Evolutionary conservation across 1,140 invertebrate species (phyloP), one percentile per base, ranked within the genome.

Genomic region (Leptonema lineaticorne): DNA sequence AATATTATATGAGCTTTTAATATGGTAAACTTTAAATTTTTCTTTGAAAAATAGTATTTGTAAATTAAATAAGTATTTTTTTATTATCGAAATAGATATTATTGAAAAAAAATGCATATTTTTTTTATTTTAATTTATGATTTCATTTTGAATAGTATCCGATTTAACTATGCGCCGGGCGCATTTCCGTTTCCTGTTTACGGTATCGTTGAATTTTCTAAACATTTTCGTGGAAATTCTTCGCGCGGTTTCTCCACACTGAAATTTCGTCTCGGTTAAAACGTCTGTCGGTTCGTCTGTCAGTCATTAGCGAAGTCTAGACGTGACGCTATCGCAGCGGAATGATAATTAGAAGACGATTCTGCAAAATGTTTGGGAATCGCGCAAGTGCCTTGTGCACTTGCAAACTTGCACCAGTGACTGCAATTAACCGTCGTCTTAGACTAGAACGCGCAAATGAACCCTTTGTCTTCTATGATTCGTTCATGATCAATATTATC

Each of bases 321-420:
- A 53, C 50, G 50, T 53, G 50, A 53, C 50, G 22, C 50, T 20
- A 53, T 53, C 27, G 50, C 50, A 53, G 50, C 24, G 50, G 50
- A 53, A 53, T 53, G 50, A 53, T 53, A 53, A 53, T 53, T 53
- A 53, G 50, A 53, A 53, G 50, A 53, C 50, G 50, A 53, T 53
- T 53, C 50, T 53, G 22, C 22, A 41, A 4, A 41, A 41, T 2
- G 37, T 3, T 41, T 9, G 37, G 37, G 37, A 16, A 1, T 41
- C 1, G 2, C 37, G 37, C n/a, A 41, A 41, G 37, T 41, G 37
- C 16, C 37, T 41, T 16, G 37, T 41, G 37, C 37, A 41, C 16
- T 41, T 16, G n/a, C 16, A 14, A 41, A 41, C 37, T 41, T 41
- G n/a, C 37, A 41, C 16, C 37, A 14, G 16, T 41, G 37, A n/a